A percentile compares a stretch with the other conserved stretches of the same genome.
phyloP scores from a whole-genome alignment of 30 jellyfish, hydroid and myxozoan species.

The Phacellophora camtschatica region DNA sequence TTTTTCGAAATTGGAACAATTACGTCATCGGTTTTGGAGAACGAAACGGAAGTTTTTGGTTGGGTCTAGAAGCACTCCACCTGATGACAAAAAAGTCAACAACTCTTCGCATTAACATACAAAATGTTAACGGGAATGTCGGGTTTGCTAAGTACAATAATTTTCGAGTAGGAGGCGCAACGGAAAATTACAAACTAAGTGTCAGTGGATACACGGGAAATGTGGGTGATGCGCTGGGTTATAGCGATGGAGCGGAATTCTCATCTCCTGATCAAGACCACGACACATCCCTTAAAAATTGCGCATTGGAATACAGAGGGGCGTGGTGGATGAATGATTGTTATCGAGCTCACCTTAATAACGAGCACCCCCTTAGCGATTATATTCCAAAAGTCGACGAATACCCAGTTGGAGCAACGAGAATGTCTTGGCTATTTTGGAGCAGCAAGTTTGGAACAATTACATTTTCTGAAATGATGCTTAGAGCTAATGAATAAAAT shows the following conservation, averaged over 20 bases:
- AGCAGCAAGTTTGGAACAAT: constrained; percentile 8
- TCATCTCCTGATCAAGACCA: constrained; percentile 55
- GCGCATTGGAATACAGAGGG: constrained; percentile 27
- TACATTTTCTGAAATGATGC: constrained; percentile 35
- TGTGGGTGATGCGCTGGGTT: constrained; percentile 37
- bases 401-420: constrained; percentile 32
- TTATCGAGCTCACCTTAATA: constrained; percentile 27
- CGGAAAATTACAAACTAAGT: constrained; percentile 13
- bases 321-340: constrained; percentile 47
- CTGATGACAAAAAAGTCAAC: constrained; percentile 4
- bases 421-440: constrained; percentile 41
- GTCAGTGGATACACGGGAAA: constrained; percentile 8
- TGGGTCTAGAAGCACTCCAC: constrained; percentile 49
- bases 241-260: constrained; percentile 17
- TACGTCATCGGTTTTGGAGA: constrained; percentile 48
- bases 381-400: constrained; percentile 4
- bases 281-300: background rate
- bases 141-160: constrained; percentile 53
- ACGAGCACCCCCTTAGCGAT: constrained; percentile 1
- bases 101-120: constrained; percentile 21
- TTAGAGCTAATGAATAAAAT: background rate
- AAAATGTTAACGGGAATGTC: background rate
- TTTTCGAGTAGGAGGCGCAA: constrained; percentile 21
- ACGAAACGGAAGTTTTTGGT: constrained; percentile 59
- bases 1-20: constrained; percentile 58